Conservation (phyloP, 1,140 invertebrate genomes). For the Diuraphis noxia region DNA sequence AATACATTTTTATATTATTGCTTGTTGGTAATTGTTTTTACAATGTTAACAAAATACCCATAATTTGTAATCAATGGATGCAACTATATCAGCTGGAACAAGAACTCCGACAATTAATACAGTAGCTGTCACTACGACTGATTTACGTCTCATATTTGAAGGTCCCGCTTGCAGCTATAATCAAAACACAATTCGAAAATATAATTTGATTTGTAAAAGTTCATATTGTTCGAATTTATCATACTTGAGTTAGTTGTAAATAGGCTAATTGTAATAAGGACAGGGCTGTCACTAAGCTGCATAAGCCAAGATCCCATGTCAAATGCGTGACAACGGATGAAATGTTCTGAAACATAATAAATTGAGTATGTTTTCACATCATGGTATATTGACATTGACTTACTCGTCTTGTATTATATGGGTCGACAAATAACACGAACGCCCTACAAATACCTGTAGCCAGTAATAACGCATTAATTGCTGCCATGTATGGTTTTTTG, state of each 20-base stretch:
- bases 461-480: conserved; percentile 68
- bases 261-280: conserved; percentile 67
- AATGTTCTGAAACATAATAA: conserved; percentile 62
- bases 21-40: not conserved
- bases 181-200: not conserved
- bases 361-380: not conserved
- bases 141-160: conserved; percentile 51
- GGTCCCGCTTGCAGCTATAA: conserved; percentile 28
- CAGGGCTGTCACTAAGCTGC: conserved; percentile 67
- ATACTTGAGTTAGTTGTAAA: conserved; percentile 66
- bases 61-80: conserved; percentile 34
- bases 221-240: not conserved
- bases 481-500: conserved; percentile 66
- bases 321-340: conserved; percentile 65
- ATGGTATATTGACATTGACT: conserved; percentile 44
- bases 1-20: not conserved
- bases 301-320: conserved; percentile 68
- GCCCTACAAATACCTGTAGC: conserved; percentile 65
- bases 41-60: not conserved
- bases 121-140: conserved; percentile 33
- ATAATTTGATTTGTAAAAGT: not conserved
- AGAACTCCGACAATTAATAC: conserved; percentile 40
- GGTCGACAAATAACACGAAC: conserved; percentile 66
- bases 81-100: conserved; percentile 30
- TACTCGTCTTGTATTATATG: conserved; percentile 66